Percentiles rank a stretch among this genome's conserved stretches.
phyloP scores from a whole-genome alignment of 1,140 invertebrate genomes.

The Ceratosolen solmsi region DNA sequence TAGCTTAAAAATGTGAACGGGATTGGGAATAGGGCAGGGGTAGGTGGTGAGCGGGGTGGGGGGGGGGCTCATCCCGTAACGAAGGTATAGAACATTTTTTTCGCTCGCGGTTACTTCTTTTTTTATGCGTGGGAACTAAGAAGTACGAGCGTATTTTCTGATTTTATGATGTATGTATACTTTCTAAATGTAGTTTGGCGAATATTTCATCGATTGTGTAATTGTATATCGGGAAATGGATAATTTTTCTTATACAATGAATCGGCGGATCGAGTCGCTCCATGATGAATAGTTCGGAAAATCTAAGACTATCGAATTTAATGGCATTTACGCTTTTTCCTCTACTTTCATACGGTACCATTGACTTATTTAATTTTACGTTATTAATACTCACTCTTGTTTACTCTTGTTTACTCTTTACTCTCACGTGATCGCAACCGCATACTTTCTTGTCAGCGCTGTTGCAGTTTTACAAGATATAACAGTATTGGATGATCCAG shows the following conservation, averaged over 20 bases:
- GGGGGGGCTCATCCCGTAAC: not conserved
- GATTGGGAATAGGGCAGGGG: too few relatives aligned
- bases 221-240: not conserved
- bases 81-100: not conserved
- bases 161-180: conserved; percentile 7
- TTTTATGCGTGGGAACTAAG: not conserved
- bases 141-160: not conserved
- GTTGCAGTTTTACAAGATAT: not conserved
- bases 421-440: not conserved
- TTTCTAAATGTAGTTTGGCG: not conserved
- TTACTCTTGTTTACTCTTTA: not conserved
- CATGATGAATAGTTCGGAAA: not conserved
- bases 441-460: not conserved
- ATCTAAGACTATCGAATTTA: not conserved
- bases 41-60: not conserved
- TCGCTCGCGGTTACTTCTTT: not conserved
- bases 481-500: not conserved
- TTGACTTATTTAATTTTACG: not conserved
- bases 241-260: not conserved
- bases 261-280: not conserved
- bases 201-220: conserved; percentile 3
- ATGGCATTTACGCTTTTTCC: not conserved
- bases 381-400: not conserved
- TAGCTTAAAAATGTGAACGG: too few relatives aligned
- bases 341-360: not conserved